These are phyloP conservation scores for Drosophila suboccidentalis DNA, from an alignment of 2,888 invertebrate genomes.

Conservation along the genomic window DNA sequence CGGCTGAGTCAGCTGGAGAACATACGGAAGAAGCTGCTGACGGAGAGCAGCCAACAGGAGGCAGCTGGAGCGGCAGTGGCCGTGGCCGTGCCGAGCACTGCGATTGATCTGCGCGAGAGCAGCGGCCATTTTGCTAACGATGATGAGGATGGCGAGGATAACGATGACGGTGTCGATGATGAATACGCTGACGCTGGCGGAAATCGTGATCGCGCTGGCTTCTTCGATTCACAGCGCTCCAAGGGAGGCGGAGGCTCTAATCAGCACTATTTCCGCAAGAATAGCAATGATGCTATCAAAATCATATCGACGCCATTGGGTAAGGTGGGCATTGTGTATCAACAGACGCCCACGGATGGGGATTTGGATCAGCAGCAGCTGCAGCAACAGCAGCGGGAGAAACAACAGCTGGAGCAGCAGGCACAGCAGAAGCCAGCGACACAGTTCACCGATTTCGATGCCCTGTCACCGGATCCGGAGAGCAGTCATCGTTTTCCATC, in stretches of 20 bases:
- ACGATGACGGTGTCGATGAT: constrained; percentile 80
- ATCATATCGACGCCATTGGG: constrained; percentile 86
- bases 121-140: constrained; percentile 84
- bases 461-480: constrained; percentile 84
- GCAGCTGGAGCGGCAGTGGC: constrained; percentile 37
- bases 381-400: constrained; percentile 74
- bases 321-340: constrained; percentile 86
- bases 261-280: constrained; percentile 84
- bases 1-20: constrained; percentile 80
- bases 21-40: constrained; percentile 75
- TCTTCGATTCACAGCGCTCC: constrained; percentile 80
- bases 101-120: constrained; percentile 84
- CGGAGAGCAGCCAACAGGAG: constrained; percentile 55
- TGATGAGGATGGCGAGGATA: constrained; percentile 84
- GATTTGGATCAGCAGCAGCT: constrained; percentile 37
- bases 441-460: constrained; percentile 83
- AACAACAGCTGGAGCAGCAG: constrained; percentile 73
- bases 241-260: constrained; percentile 75
- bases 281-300: constrained; percentile 86
- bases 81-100: constrained; percentile 76
- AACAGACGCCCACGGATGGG: constrained; percentile 82
- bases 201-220: constrained; percentile 76
- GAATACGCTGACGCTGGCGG: constrained; percentile 73
- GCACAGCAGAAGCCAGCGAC: constrained; percentile 74
- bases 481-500: constrained; percentile 85